Percentiles rank a stretch among this genome's conserved stretches.
These are phyloP conservation scores for Heliconius melpomene DNA, from an alignment of 1,140 invertebrate species.

Conservation along the genomic window DNA sequence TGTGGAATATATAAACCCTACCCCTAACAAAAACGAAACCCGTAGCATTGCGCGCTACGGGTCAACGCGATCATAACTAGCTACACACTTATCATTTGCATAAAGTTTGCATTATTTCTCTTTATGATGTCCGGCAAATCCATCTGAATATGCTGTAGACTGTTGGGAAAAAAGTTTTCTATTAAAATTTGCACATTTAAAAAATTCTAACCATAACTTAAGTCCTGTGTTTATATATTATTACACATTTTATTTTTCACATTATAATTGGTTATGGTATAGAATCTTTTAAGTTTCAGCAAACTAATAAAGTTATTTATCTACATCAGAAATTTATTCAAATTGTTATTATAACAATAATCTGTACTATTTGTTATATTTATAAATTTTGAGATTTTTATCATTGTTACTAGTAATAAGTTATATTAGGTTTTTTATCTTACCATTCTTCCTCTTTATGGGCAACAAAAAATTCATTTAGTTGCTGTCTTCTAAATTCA, in stretches of 20 bases:
- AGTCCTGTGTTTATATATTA: not conserved
- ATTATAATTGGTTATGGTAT: slow-evolving; percentile 54
- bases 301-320: slow-evolving; percentile 44
- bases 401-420: not conserved
- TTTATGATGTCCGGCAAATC: slow-evolving; percentile 73
- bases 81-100: slow-evolving; percentile 76
- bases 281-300: slow-evolving; percentile 74
- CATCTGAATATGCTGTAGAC: slow-evolving; percentile 79
- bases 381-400: not conserved
- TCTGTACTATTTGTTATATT: not conserved
- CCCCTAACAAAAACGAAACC: slow-evolving; percentile 80
- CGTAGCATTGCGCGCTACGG: slow-evolving; percentile 82
- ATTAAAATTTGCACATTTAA: slow-evolving; percentile 76
- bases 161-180: slow-evolving; percentile 80
- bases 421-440: slow-evolving; percentile 26
- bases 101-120: slow-evolving; percentile 72
- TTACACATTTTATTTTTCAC: not conserved
- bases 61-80: slow-evolving; percentile 78
- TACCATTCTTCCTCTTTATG: slow-evolving; percentile 99
- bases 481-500: slow-evolving; percentile 97
- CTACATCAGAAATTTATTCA: slow-evolving; percentile 16
- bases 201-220: slow-evolving; percentile 70
- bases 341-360: not conserved
- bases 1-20: slow-evolving; percentile 77
- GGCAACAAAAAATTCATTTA: slow-evolving; percentile 98